A percentile compares a stretch with the other conserved stretches of the same genome.
phyloP scores from a whole-genome alignment of 2,113 vertebrate genomes.

The Mustelus asterias region DNA sequence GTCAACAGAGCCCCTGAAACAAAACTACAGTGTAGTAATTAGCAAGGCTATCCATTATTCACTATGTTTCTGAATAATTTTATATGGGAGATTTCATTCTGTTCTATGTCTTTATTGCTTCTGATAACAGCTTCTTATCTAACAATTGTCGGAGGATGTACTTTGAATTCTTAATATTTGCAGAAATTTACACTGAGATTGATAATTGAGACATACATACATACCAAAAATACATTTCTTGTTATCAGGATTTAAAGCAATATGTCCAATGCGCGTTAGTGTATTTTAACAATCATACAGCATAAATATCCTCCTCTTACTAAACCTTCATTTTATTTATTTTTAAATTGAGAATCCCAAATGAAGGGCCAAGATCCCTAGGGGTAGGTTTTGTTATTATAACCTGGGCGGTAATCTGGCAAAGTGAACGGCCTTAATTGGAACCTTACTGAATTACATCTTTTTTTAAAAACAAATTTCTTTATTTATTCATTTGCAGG shows the following conservation, averaged over 20 bases:
- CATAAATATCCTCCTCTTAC: neutral
- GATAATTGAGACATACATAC: neutral
- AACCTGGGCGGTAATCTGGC: neutral
- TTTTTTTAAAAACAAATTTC: neutral
- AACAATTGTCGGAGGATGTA: neutral
- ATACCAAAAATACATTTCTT: neutral
- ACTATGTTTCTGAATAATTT: neutral
- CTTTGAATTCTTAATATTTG: neutral
- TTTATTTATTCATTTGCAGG: neutral
- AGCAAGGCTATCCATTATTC: neutral
- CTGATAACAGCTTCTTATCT: neutral
- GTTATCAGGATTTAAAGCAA: neutral
- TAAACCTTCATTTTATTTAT: neutral
- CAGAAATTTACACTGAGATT: neutral
- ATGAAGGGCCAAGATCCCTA: neutral
- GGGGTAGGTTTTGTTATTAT: neutral
- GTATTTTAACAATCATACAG: neutral
- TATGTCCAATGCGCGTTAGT: neutral
- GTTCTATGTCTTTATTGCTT: neutral
- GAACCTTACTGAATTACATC: neutral
- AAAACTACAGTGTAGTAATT: neutral
- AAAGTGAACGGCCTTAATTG: neutral
- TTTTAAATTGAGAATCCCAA: neutral
- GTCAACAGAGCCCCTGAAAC: neutral
- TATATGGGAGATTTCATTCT: neutral